Evolutionary conservation across 2,113 vertebrate genomes (phyloP).

Genomic region (Brienomyrus longianalis): DNA sequence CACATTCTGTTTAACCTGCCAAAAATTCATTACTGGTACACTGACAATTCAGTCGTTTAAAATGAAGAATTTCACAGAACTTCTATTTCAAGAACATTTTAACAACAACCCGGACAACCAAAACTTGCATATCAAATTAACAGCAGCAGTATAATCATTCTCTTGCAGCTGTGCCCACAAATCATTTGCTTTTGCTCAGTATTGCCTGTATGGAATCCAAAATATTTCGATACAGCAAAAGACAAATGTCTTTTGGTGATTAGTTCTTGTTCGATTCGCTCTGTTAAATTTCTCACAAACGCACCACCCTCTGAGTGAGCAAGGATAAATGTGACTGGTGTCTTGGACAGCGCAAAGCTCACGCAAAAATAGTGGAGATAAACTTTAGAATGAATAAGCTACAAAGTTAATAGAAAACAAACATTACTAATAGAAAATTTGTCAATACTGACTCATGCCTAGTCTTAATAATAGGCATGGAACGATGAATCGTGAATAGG

Average conservation of each 20-base stretch:
- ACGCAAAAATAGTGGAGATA: background rate
- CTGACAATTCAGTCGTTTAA: background rate
- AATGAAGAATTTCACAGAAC: background rate
- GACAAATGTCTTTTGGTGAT: background rate
- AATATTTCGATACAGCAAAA: background rate
- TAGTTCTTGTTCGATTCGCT: background rate
- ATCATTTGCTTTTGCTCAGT: background rate
- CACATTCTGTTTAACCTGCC: background rate
- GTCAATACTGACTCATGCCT: background rate
- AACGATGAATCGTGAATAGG: too few species aligned
- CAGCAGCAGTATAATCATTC: background rate
- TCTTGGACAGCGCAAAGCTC: background rate
- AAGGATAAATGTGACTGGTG: background rate
- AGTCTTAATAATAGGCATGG: background rate
- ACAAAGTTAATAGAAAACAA: background rate
- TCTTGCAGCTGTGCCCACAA: background rate
- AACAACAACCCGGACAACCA: background rate
- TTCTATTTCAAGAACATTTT: background rate
- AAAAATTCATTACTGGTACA: background rate
- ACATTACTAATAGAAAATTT: background rate
- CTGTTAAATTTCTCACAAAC: background rate
- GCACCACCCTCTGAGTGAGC: background rate
- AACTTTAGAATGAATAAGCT: background rate
- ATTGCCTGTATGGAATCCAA: background rate
- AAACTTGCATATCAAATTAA: background rate